These are phyloP conservation scores for Clarias gariepinus DNA, from an alignment of 2,113 vertebrate species.

Conservation along the genomic window DNA sequence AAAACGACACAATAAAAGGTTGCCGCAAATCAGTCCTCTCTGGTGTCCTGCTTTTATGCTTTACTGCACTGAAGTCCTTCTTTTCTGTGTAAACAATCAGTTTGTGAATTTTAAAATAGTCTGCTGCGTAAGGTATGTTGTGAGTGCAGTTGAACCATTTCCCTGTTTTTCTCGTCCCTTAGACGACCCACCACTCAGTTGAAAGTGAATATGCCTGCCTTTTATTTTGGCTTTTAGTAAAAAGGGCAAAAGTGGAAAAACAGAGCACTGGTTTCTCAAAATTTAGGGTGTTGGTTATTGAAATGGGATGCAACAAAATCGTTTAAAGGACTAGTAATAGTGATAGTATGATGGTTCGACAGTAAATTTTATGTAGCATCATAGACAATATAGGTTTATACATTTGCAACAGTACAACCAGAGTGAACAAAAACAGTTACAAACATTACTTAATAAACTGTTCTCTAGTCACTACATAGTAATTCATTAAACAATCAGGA, in stretches of 20 bases:
- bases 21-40: background rate
- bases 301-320: background rate
- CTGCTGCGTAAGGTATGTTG: background rate
- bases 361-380: background rate
- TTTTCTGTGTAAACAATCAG: constrained; percentile 3
- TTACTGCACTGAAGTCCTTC: background rate
- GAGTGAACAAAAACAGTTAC: too few relatives aligned
- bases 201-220: background rate
- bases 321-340: background rate
- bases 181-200: background rate
- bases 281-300: background rate
- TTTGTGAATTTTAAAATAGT: background rate
- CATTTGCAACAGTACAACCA: background rate
- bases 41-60: background rate
- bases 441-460: background rate
- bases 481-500: background rate
- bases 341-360: background rate
- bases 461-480: background rate
- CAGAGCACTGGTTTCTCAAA: background rate
- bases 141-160: background rate
- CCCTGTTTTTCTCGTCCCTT: background rate
- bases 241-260: background rate
- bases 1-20: background rate
- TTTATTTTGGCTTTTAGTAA: background rate
- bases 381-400: background rate